Percentiles rank a stretch among this genome's conserved stretches.
Conservation (phyloP, 2,113 vertebrate genomes). For the Aspidoscelis tigris region DNA sequence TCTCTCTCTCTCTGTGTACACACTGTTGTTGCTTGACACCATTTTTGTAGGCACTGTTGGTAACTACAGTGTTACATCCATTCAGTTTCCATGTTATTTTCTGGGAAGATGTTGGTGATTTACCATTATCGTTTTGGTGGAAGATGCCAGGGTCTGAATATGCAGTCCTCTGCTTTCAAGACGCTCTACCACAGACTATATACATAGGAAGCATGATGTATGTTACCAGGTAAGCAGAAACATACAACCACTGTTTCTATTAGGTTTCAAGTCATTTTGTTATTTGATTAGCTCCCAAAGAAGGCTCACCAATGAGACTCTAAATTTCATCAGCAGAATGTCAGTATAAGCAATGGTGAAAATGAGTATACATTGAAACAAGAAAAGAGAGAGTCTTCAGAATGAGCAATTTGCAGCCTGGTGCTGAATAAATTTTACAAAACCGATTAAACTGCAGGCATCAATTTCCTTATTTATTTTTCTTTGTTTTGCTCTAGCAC, state of each 20-base stretch:
- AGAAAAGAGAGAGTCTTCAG: neutral
- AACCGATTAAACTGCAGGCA: neutral
- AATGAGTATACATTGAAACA: neutral
- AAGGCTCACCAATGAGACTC: neutral
- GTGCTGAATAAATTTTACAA: neutral
- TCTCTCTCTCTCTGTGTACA: no score
- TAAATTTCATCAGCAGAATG: neutral
- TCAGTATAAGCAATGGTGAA: neutral
- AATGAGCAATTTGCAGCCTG: neutral
- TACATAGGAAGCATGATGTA: neutral
- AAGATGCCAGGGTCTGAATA: no score
- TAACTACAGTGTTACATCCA: no score
- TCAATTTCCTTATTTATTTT: constrained; percentile 8
- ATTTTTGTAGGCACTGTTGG: no score
- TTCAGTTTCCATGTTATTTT: no score
- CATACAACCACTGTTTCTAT: no score
- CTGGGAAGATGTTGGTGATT: no score
- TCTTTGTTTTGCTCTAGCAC: neutral
- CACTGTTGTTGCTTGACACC: no score
- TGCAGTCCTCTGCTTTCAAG: no score
- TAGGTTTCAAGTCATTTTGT: neutral
- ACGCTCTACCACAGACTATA: no score
- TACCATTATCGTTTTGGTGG: no score
- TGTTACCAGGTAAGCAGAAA: neutral
- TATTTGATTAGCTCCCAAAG: neutral